Evolutionary conservation across 2,888 invertebrate genomes (phyloP), one percentile per base, ranked within the genome.

Genomic region (Dioctria rufipes): DNA sequence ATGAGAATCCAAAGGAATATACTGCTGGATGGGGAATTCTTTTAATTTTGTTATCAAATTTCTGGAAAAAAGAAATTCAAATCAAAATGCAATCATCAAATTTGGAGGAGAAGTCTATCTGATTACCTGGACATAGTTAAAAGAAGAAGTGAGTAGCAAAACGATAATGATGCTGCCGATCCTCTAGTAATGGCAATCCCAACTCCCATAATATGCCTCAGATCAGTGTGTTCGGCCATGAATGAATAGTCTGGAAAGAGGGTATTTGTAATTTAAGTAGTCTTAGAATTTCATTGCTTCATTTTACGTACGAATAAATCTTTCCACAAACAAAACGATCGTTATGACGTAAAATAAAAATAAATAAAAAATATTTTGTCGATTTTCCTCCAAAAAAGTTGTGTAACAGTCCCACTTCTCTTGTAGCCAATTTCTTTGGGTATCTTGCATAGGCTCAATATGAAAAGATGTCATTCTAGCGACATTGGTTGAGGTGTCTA

Each of bases 151-250:
- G 96, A 96, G 90, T 98, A 98, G 89, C 97, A 97, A 89, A 98
- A 98, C 0, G 98, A 98, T 5, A 98, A 88, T 0, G 98, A 95
- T 1, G 97, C 98, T 0, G 98, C 98, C 0, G 98, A 96, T 25
- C 98, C 98, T 87, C 98, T 91, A 0, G 98, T 98, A 84, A 98
- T 96, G 5, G 98, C 98, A 73, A 98, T 98, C 0, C 98, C 98
- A 2, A 97, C 96, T 2, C 98, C 98, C 98, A 98, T 98, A 63
- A 98, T 98, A 86, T 98, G 97, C 1, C 98, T 91, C 84, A 98
- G 89, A 88, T 98, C 98, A 40, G 97, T 94, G 88, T 98, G 98
- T 86, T 98, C 98, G 0, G 97, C 94, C 95, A 98, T 96, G 88
- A 98, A 98, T 0, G 97, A 96, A 87, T 98, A 98, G 90, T 97